phyloP scores from a whole-genome alignment of 2,797 vertebrate species.

The Intellagama lesueurii region DNA sequence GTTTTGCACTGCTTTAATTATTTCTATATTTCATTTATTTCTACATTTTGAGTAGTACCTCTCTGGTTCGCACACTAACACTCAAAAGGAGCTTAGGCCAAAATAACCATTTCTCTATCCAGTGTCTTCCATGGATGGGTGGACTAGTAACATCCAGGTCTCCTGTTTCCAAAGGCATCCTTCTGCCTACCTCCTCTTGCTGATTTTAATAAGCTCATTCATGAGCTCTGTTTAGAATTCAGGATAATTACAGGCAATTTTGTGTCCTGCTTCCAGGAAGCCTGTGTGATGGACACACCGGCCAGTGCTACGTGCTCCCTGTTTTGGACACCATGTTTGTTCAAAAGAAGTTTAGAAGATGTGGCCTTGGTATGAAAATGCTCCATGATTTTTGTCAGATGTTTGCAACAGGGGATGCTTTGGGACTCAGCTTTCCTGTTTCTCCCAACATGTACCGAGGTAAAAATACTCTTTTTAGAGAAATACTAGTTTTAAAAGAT shows the following conservation, averaged over 20 bases:
- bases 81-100: no score
- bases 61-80: neutral
- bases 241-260: constrained; percentile 5
- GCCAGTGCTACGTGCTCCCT: constrained; percentile 85
- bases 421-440: constrained; percentile 90
- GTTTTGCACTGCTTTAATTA: neutral
- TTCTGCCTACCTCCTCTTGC: neutral
- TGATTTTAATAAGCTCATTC: neutral
- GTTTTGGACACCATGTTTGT: constrained; percentile 92
- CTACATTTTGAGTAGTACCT: neutral
- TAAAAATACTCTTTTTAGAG: constrained; percentile 61
- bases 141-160: neutral
- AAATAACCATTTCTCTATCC: neutral
- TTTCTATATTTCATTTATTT: neutral
- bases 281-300: constrained; percentile 78
- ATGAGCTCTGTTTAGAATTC: neutral
- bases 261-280: constrained; percentile 79
- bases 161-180: neutral
- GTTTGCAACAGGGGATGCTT: constrained; percentile 80
- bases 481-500: neutral
- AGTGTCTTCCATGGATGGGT: neutral
- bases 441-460: constrained; percentile 90
- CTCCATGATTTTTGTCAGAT: constrained; percentile 88
- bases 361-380: constrained; percentile 86
- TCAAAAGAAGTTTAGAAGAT: constrained; percentile 78